These are phyloP conservation scores for Dicycla oo DNA, from an alignment of 2,888 invertebrate species.

Conservation along the genomic window DNA sequence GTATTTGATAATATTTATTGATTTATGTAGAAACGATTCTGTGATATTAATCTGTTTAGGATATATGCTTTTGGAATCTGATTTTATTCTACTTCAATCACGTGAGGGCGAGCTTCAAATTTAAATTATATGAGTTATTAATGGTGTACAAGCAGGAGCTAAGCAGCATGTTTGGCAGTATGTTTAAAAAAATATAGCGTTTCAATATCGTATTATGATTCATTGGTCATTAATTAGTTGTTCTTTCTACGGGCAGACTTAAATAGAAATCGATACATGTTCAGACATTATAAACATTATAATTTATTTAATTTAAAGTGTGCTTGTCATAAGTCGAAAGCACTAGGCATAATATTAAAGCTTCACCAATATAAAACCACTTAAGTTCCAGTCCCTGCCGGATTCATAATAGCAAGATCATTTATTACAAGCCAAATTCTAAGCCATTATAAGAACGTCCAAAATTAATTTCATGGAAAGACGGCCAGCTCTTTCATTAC, in stretches of 20 bases:
- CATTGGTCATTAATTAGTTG: background rate
- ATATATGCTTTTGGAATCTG: conserved; percentile 15
- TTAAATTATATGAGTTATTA: background rate
- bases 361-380: background rate
- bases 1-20: conserved; percentile 55
- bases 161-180: background rate
- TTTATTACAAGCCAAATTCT: conserved; percentile 34
- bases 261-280: background rate
- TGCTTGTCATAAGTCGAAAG: background rate
- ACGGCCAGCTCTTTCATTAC: conserved; percentile 44
- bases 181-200: background rate
- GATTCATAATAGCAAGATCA: conserved; percentile 20
- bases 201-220: background rate
- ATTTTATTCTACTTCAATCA: conserved; percentile 23
- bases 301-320: background rate
- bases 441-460: conserved; percentile 35
- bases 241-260: background rate
- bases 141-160: background rate
- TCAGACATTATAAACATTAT: background rate
- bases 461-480: conserved; percentile 50
- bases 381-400: background rate
- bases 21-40: conserved; percentile 35
- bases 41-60: conserved; percentile 35
- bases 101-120: background rate
- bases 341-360: background rate